Evolutionary conservation across 2,113 vertebrate genomes (phyloP), one percentile per base, ranked within the genome.

Genomic region (Hemiscyllium ocellatum): DNA sequence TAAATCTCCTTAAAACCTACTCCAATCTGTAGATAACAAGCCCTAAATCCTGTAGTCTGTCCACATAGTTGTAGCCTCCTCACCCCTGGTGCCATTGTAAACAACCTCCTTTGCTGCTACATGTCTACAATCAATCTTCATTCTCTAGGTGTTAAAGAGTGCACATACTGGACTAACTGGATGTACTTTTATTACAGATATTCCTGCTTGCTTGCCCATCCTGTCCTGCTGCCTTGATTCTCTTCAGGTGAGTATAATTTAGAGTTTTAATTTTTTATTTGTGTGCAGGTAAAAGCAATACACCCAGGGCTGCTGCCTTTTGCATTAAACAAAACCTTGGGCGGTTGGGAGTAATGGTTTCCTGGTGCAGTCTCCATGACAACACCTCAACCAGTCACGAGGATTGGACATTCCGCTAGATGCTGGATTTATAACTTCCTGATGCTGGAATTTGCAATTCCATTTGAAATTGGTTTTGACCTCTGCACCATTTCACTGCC

Each of bases 191-290:
- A 70, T 94, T 94, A 47, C 91, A 94, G 91, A 94, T 94, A 26
- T 70, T 94, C 91, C 66, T 94, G 66, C 91, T 94, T 37, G 24
- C 91, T 8, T 94, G 66, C 20, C 91, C 91, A 10, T 66, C 91
- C 4, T 94, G 66, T 12, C n/a, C 17, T 47, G 66, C 66, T 8
- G 37, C 10, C 66, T 13, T 70, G n/a, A 94, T 94, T 26, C n/a
- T 94, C n/a, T 94, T 94, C 66, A 70, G 91, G 91, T 94, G 91
- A 94, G 91, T 15, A 61, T 56, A n/a, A 90, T 15, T 78, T 37
- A 37, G 12, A 13, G 13, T 78, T 78, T n/a, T 78, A 26, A 29
- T 72, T 72, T 8, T 61, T 61, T 8, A 61, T 61, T 61, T 61
- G 56, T 61, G 56, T 61, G 56, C 56, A 61, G 56, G 5, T 61